Percentiles rank a stretch among this genome's conserved stretches.
Evolutionary conservation across 2,113 vertebrate genomes (phyloP).

Genomic region (Aegotheles bennettii): DNA sequence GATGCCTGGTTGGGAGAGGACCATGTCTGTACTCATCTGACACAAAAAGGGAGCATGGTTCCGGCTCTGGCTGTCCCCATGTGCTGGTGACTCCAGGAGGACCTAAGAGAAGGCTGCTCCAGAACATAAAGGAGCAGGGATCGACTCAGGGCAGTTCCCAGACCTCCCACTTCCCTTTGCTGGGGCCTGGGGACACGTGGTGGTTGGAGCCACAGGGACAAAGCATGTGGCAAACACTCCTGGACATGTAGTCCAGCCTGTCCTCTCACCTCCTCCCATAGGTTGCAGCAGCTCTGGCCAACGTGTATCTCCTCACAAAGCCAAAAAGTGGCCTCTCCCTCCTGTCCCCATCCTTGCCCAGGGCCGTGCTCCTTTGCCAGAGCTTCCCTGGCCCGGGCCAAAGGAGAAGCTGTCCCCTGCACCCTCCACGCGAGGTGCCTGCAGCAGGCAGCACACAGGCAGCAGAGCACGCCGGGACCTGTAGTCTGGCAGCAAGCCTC

Average conservation of each 20-base stretch:
- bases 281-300: background rate
- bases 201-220: background rate
- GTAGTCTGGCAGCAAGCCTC: slow-evolving; percentile 1
- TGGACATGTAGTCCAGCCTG: background rate
- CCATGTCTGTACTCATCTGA: background rate
- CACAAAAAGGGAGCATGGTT: background rate
- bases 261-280: background rate
- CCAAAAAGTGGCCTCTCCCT: background rate
- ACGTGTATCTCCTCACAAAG: background rate
- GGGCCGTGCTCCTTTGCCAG: background rate
- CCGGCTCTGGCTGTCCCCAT: fast-evolving
- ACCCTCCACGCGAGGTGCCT: too few relatives aligned
- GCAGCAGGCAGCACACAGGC: background rate
- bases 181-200: background rate
- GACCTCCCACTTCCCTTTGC: background rate
- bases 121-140: fast-evolving
- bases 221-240: background rate
- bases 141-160: fast-evolving
- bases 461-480: background rate
- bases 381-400: background rate
- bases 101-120: background rate
- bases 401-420: background rate
- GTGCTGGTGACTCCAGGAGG: background rate
- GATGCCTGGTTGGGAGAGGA: background rate
- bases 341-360: background rate